These are phyloP conservation scores for Mastigias papua DNA, from an alignment of 30 jellyfish, hydroid and myxozoan species.

Conservation along the genomic window DNA sequence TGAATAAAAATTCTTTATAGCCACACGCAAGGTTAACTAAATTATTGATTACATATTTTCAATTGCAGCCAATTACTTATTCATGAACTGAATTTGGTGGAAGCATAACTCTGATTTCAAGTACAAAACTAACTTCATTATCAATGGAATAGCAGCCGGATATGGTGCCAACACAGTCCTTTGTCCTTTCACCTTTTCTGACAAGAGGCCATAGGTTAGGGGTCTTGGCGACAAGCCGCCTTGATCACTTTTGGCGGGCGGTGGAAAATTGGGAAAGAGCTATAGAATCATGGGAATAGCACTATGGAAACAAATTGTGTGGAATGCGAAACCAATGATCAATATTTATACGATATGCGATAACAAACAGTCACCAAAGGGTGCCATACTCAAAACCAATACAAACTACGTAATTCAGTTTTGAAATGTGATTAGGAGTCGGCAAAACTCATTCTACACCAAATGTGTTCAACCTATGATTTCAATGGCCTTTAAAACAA, in stretches of 20 bases:
- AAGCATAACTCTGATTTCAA: neutral
- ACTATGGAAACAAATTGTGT: slow-evolving; percentile 20
- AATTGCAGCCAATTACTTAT: neutral
- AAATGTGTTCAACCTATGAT: neutral
- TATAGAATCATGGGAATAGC: neutral
- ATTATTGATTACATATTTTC: neutral
- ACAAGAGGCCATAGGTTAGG: slow-evolving; percentile 40
- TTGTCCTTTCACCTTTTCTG: slow-evolving; percentile 26
- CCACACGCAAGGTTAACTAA: slow-evolving; percentile 2
- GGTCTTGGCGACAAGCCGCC: slow-evolving; percentile 17
- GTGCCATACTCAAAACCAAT: slow-evolving; percentile 14
- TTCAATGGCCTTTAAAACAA: neutral
- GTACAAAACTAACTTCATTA: neutral
- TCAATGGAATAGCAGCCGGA: neutral
- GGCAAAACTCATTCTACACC: neutral
- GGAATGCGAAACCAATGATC: slow-evolving; percentile 32
- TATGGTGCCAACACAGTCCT: neutral
- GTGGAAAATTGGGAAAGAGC: neutral
- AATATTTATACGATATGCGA: slow-evolving; percentile 7
- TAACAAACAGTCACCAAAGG: neutral
- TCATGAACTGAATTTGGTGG: neutral
- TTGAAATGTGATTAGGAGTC: neutral
- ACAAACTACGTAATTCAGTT: slow-evolving; percentile 18
- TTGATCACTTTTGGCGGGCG: no score
- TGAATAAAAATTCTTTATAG: neutral